Percentiles rank a stretch among this genome's conserved stretches.
Evolutionary conservation across 2,797 vertebrate genomes (phyloP).

Genomic region (Artibeus jamaicensis): DNA sequence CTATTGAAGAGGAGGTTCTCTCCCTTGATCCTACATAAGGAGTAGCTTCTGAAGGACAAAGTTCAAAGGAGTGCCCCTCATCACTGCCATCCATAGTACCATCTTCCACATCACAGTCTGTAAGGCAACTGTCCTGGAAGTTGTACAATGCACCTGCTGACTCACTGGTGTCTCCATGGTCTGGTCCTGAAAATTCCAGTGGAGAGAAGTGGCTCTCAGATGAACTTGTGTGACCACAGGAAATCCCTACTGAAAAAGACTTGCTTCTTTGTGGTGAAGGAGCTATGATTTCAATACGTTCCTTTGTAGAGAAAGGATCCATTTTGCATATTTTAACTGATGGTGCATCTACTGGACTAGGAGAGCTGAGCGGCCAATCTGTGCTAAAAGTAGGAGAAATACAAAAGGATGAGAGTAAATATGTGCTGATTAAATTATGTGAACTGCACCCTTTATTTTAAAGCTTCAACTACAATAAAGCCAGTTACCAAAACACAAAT

Average conservation of each 20-base stretch:
- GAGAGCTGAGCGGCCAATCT: conserved; percentile 95
- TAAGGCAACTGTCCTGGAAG: conserved; percentile 90
- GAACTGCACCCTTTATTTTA: background rate
- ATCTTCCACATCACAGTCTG: conserved; percentile 86
- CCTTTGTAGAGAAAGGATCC: conserved; percentile 84
- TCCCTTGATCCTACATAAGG: conserved; percentile 84
- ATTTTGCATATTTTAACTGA: conserved; percentile 93
- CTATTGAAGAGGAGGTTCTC: conserved; percentile 97
- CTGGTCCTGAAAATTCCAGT: conserved; percentile 74
- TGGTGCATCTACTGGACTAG: conserved; percentile 91
- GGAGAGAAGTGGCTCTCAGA: conserved; percentile 78
- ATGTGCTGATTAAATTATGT: background rate
- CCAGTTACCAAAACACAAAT: background rate
- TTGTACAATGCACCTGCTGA: conserved; percentile 72
- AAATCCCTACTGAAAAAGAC: conserved; percentile 79
- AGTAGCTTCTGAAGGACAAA: conserved; percentile 83
- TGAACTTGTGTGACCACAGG: conserved; percentile 76
- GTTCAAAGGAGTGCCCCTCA: conserved; percentile 86
- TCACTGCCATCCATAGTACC: conserved; percentile 83
- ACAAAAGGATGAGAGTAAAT: background rate
- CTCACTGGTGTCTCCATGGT: conserved; percentile 72
- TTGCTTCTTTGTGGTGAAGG: conserved; percentile 64
- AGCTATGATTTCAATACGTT: conserved; percentile 82
- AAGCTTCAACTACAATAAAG: background rate
- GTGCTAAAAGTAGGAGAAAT: conserved; percentile 82